Conservation (phyloP, 2,113 vertebrate species). For the Tychaedon coryphoeus region DNA sequence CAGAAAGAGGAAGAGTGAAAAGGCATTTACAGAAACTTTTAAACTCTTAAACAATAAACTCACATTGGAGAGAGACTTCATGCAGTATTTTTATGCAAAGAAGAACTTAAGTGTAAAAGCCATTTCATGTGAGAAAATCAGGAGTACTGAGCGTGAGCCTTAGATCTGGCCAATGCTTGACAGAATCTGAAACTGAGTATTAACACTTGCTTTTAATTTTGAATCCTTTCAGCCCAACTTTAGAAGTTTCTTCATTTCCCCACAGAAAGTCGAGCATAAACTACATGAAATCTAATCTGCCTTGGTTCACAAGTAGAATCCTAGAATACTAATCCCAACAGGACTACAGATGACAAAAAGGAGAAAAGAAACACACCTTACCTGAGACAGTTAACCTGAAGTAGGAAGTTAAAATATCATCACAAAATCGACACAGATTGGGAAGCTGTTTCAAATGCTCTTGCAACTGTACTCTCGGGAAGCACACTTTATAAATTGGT, state of each 20-base stretch:
- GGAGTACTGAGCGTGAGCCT: background rate
- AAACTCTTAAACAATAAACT: background rate
- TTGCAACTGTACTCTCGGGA: conserved; percentile 88
- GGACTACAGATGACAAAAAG: background rate
- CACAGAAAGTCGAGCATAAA: background rate
- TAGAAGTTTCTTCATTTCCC: background rate
- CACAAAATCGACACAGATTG: conserved; percentile 90
- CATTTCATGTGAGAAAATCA: background rate
- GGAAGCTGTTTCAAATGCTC: conserved; percentile 90
- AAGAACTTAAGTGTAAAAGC: background rate
- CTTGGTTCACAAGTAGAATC: background rate
- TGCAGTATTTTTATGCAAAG: background rate
- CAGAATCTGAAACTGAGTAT: background rate
- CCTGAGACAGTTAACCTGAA: conserved; percentile 80
- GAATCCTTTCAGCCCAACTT: background rate
- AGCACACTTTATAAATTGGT: conserved; percentile 87
- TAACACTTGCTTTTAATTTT: background rate
- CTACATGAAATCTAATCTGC: background rate
- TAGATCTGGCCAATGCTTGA: background rate
- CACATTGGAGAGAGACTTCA: background rate
- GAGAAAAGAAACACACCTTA: conserved; percentile 56
- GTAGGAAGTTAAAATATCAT: conserved; percentile 85
- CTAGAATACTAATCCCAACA: background rate
- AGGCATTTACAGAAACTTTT: conserved; percentile 33
- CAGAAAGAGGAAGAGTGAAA: conserved; percentile 61